These are phyloP conservation scores for Drosophila quinaria DNA, from an alignment of 2,888 invertebrate genomes.

Conservation along the genomic window DNA sequence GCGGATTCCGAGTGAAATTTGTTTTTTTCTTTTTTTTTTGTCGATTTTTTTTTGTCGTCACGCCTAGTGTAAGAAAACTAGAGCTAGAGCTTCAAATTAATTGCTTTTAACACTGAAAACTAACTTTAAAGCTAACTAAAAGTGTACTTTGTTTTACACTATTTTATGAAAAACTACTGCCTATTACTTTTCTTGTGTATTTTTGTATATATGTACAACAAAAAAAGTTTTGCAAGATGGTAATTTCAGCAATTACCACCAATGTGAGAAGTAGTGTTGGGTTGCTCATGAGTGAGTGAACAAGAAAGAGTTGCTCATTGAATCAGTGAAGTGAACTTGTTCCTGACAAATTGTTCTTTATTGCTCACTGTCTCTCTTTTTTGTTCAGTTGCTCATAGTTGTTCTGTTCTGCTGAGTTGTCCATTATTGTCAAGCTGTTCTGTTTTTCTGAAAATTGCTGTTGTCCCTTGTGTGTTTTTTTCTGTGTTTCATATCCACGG, in stretches of 20 bases:
- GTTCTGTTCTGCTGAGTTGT: too few species aligned
- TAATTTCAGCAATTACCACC: constrained; percentile 81
- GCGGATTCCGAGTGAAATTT: constrained; percentile 56
- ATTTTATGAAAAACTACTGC: constrained; percentile 68
- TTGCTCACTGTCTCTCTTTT: too few species aligned
- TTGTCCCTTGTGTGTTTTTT: too few species aligned
- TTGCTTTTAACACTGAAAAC: constrained; percentile 67
- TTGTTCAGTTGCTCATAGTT: too few species aligned
- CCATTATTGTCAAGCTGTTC: too few species aligned
- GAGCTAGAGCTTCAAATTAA: constrained; percentile 60
- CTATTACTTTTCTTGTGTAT: constrained; percentile 72
- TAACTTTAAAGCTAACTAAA: constrained; percentile 77
- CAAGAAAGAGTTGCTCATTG: background rate
- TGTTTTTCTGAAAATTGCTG: too few species aligned
- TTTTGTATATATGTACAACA: constrained; percentile 74
- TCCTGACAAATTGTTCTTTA: too few species aligned
- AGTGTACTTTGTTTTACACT: constrained; percentile 75
- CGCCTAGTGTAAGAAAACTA: constrained; percentile 67
- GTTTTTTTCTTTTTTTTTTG: constrained; percentile 49
- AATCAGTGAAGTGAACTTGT: too few species aligned
- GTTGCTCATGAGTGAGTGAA: background rate
- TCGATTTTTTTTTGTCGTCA: constrained; percentile 65
- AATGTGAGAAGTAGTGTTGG: constrained; percentile 47
- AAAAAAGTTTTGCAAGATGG: constrained; percentile 80
- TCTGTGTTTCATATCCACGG: too few species aligned